Evolutionary conservation across 2,113 vertebrate species (phyloP).

Genomic region (Anthoscopus minutus): DNA sequence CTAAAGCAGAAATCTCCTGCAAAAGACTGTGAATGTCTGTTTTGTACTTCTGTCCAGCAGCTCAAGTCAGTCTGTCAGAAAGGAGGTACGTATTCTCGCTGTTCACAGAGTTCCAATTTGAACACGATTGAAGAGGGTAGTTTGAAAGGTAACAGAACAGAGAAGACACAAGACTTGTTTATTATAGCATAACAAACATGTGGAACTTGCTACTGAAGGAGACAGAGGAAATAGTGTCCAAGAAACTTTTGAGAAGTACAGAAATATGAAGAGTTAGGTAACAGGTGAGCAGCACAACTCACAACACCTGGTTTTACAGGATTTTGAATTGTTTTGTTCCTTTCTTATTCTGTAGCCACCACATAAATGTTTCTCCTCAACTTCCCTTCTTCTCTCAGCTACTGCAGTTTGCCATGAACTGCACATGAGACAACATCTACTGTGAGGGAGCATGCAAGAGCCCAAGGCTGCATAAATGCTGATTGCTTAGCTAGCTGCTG

Average conservation of each 20-base stretch:
- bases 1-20: neutral
- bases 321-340: neutral
- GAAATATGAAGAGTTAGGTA: neutral
- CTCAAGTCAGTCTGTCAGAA: neutral
- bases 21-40: neutral
- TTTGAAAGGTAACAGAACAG: neutral
- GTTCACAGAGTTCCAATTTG: neutral
- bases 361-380: neutral
- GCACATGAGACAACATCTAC: neutral
- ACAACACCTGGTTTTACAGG: neutral
- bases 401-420: neutral
- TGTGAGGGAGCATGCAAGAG: rapidly evolving
- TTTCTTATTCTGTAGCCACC: neutral
- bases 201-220: neutral
- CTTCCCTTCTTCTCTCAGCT: neutral
- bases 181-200: neutral
- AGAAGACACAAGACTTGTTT: neutral
- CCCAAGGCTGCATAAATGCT: rapidly evolving
- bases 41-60: neutral
- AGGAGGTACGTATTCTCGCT: neutral
- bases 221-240: neutral
- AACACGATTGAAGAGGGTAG: neutral
- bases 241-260: neutral
- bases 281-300: neutral
- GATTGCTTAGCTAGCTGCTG: neutral